Percentiles rank a stretch among this genome's conserved stretches.
These are phyloP conservation scores for Drosophila lacteicornis DNA, from an alignment of 1,140 invertebrate species.

Conservation along the genomic window DNA sequence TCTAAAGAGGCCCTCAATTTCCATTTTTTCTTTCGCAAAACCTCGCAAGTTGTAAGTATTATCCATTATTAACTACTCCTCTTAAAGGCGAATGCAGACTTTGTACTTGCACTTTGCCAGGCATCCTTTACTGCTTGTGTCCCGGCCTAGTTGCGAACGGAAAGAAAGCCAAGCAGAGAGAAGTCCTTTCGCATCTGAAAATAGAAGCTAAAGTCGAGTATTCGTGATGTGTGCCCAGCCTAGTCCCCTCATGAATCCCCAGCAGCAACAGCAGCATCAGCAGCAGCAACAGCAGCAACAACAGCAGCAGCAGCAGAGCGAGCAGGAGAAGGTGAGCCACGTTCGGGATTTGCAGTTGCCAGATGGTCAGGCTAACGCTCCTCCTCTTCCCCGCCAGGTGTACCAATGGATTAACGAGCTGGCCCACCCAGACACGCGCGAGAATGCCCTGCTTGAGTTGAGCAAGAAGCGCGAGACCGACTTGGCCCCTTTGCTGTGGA, in stretches of 20 bases:
- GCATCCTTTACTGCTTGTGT: no score
- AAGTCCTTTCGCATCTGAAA: neutral
- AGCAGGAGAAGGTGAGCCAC: constrained; percentile 74
- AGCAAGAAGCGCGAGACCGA: constrained; percentile 99
- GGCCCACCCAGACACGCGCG: constrained; percentile 96
- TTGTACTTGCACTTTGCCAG: neutral
- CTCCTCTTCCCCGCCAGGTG: constrained; percentile 49
- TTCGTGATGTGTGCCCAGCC: constrained; percentile 74
- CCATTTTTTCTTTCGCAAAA: neutral
- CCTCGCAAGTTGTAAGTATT: neutral
- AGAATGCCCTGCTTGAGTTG: constrained; percentile 97
- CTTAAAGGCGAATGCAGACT: no score
- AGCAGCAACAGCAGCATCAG: constrained; percentile 40
- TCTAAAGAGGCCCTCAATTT: neutral
- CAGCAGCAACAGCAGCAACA: constrained; percentile 46
- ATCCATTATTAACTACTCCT: neutral
- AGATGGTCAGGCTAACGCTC: neutral
- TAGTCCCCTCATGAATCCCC: constrained; percentile 76
- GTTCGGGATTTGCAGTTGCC: neutral
- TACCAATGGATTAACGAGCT: constrained; percentile 93
- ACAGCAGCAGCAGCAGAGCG: constrained; percentile 53
- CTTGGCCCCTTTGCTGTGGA: constrained; percentile 98
- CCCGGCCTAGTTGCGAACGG: neutral
- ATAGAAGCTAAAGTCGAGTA: no score
- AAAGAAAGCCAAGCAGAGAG: no score